These are phyloP conservation scores for Entelurus aequoreus DNA, from an alignment of 2,113 vertebrate species.

Conservation along the genomic window DNA sequence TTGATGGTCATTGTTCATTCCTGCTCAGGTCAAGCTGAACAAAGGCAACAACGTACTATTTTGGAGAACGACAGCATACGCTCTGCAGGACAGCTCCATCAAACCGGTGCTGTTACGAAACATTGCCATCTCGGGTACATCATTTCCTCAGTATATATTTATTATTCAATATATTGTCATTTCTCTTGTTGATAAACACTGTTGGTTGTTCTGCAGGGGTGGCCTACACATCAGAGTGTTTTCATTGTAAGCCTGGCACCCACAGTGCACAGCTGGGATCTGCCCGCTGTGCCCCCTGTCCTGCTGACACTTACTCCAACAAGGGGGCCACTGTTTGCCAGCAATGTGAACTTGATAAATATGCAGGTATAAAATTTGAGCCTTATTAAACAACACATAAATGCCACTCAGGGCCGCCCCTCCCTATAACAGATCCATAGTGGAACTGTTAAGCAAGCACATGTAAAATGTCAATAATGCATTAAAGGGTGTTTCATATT, in stretches of 20 bases:
- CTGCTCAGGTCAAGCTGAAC: constrained; percentile 76
- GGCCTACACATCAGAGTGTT: constrained; percentile 93
- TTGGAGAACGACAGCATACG: constrained; percentile 85
- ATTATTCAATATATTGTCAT: too few species aligned
- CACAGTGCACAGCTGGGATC: constrained; percentile 76
- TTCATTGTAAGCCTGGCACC: constrained; percentile 91
- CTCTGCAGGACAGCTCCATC: constrained; percentile 65
- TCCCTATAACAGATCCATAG: too few species aligned
- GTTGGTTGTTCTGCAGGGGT: constrained; percentile 71
- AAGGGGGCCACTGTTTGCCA: constrained; percentile 85
- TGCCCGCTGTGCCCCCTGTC: constrained; percentile 78
- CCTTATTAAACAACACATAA: too few species aligned
- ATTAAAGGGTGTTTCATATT: too few species aligned
- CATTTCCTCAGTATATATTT: too few species aligned
- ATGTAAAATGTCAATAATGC: too few species aligned
- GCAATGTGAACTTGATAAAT: constrained; percentile 75
- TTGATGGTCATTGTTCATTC: background rate
- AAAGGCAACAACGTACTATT: constrained; percentile 89
- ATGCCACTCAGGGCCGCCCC: too few species aligned
- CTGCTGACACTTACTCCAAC: constrained; percentile 76
- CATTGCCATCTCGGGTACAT: constrained; percentile 85
- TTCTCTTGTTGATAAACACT: background rate
- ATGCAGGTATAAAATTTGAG: constrained; percentile 72
- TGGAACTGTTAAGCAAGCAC: too few species aligned
- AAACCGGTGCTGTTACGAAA: constrained; percentile 88